These are phyloP conservation scores for Caenorhabditis japonica DNA, from an alignment of 2,888 invertebrate species.

Conservation along the genomic window DNA sequence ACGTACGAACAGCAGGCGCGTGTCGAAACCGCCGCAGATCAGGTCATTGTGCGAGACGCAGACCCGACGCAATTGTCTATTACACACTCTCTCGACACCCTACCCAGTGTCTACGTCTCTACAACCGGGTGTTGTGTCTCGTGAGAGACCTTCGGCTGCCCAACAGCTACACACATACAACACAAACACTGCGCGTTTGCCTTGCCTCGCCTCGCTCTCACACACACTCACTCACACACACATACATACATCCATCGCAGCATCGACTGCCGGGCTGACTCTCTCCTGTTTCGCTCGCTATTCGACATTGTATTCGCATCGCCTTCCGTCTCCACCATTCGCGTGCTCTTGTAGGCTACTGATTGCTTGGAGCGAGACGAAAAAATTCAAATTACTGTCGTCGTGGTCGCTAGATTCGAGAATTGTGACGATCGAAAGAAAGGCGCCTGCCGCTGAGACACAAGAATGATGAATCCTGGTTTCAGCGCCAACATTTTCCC, in stretches of 20 bases:
- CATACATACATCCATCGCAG: conserved; percentile 11
- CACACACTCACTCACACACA: conserved; percentile 25
- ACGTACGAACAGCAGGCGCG: conserved; percentile 13
- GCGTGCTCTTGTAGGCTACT: conserved; percentile 47
- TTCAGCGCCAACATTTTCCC: conserved; percentile 57
- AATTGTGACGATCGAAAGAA: background rate
- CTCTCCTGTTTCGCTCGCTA: conserved; percentile 24
- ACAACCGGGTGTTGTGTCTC: conserved; percentile 17
- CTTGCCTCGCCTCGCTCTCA: background rate
- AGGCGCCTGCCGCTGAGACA: too few species aligned
- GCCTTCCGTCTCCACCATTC: conserved; percentile 34
- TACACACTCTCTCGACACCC: conserved; percentile 9
- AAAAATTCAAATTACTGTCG: conserved; percentile 40
- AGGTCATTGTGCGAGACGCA: background rate
- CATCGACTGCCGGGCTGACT: conserved; percentile 16
- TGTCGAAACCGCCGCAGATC: conserved; percentile 7
- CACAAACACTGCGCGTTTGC: background rate
- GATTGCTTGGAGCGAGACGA: conserved; percentile 51
- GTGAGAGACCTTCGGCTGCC: conserved; percentile 4
- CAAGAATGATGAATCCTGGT: conserved; percentile 49
- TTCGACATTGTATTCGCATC: conserved; percentile 40
- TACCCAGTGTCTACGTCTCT: conserved; percentile 21
- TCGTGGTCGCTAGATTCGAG: background rate
- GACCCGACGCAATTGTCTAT: conserved; percentile 15
- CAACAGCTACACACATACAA: conserved; percentile 8